Evolutionary conservation across 2,888 invertebrate genomes (phyloP), one percentile per base, ranked within the genome.

Genomic region (Mechanitis messenoides): DNA sequence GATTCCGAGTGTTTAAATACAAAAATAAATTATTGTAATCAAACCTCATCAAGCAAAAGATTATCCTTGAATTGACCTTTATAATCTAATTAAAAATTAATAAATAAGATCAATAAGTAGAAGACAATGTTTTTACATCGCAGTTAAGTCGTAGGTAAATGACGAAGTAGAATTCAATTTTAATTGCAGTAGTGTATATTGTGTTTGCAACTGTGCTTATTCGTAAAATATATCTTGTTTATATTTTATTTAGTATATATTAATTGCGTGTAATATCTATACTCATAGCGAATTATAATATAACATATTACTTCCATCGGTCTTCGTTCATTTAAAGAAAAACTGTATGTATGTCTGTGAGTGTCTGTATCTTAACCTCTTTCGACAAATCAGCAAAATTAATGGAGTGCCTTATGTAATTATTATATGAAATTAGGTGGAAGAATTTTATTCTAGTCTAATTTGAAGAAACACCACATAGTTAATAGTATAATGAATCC

Each of bases 401-500:
- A 87, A 87, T 82, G 89, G 90, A 91, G 91, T 91, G 91, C 91
- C 91, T 91, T 91, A 91, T 86, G 87, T 90, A 90, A 84, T 81
- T 85, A 87, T 83, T 89, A 88, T 87, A 89, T 87, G 85, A 87
- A 85, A 84, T 84, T 90, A 90, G 90, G 82, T 80, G 85, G 76
- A 87, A 83, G 87, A 89, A 85, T 84, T 87, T 87, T 90, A 90
- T 85, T 86, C 80, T 90, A 90, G 90, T 85, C 87, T 90, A 88
- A 90, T 89, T 89, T 82, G 84, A 89, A 78, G 83, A 84, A 87
- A 90, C 90, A 90, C 88, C 90, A 90, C 83, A 82, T 84, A 83
- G 81, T 84, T 85, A 83, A 85, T 88, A 88, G 84, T 74, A 77
- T 84, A 84, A 83, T 85, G 73, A 78, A 81, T 81, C 76, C 78